Evolutionary conservation across 2,113 vertebrate species (phyloP).

Genomic region (Rhizomys pruinosus): DNA sequence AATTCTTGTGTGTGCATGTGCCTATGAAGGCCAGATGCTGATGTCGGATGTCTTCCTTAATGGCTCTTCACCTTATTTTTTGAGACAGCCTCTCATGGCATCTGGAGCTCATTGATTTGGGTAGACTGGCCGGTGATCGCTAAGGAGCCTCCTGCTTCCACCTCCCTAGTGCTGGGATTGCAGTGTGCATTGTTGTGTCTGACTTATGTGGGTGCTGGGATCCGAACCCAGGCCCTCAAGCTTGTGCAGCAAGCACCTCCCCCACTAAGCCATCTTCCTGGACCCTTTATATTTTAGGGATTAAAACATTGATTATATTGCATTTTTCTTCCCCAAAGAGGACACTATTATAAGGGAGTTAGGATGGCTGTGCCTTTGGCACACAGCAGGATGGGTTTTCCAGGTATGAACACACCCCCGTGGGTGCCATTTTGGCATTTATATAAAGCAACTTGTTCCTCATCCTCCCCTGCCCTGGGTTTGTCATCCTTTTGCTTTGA

Average conservation of each 20-base stretch:
- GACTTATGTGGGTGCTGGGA: too few relatives aligned
- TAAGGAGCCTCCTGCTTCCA: too few relatives aligned
- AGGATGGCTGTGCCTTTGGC: neutral
- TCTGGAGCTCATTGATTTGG: too few relatives aligned
- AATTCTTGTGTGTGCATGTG: neutral
- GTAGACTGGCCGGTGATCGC: too few relatives aligned
- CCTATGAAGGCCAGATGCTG: too few relatives aligned
- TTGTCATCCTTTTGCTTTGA: neutral
- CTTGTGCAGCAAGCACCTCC: too few relatives aligned
- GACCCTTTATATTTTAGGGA: neutral
- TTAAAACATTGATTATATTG: neutral
- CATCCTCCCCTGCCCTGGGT: neutral
- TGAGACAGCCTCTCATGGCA: too few relatives aligned
- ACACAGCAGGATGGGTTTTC: neutral
- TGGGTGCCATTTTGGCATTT: neutral
- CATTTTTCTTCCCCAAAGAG: neutral
- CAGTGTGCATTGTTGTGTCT: too few relatives aligned
- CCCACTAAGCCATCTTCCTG: neutral
- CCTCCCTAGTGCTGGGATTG: too few relatives aligned
- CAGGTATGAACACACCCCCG: neutral
- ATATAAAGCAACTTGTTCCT: neutral
- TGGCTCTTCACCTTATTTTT: too few relatives aligned
- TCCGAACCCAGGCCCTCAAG: neutral
- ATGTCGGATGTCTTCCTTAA: neutral
- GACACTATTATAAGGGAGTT: neutral